Evolutionary conservation across 1,140 invertebrate species (phyloP).

Genomic region (Eubasilissa regina): DNA sequence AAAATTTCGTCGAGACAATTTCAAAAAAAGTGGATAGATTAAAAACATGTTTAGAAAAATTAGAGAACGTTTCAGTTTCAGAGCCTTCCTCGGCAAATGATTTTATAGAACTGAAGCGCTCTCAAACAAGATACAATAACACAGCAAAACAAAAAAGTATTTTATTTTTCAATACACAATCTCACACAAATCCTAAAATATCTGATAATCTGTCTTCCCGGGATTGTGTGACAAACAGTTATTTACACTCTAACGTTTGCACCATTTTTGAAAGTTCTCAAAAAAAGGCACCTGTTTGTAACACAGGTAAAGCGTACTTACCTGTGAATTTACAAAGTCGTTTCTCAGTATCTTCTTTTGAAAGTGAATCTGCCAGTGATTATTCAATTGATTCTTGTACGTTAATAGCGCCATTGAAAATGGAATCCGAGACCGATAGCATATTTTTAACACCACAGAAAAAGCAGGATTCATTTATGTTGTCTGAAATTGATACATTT

Average conservation of each 20-base stretch:
- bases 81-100: constrained; percentile 38
- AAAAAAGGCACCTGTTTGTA: background rate
- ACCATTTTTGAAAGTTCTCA: background rate
- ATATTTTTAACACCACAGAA: constrained; percentile 68
- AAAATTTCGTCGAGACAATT: constrained; percentile 73
- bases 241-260: background rate
- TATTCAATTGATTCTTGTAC: constrained; percentile 27
- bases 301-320: constrained; percentile 1
- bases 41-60: constrained; percentile 73
- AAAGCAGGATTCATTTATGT: constrained; percentile 67
- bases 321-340: constrained; percentile 28
- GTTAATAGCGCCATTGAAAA: constrained; percentile 63
- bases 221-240: background rate
- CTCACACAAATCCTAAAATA: constrained; percentile 4
- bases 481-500: constrained; percentile 73
- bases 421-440: constrained; percentile 68
- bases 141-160: background rate
- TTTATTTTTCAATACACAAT: background rate
- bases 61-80: constrained; percentile 63
- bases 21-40: constrained; percentile 76
- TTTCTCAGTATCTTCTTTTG: constrained; percentile 43
- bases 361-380: constrained; percentile 37
- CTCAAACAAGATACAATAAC: constrained; percentile 6
- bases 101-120: background rate
- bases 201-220: background rate